These are phyloP conservation scores for Chorisops tibialis DNA, from an alignment of 2,888 invertebrate species.

Conservation along the genomic window DNA sequence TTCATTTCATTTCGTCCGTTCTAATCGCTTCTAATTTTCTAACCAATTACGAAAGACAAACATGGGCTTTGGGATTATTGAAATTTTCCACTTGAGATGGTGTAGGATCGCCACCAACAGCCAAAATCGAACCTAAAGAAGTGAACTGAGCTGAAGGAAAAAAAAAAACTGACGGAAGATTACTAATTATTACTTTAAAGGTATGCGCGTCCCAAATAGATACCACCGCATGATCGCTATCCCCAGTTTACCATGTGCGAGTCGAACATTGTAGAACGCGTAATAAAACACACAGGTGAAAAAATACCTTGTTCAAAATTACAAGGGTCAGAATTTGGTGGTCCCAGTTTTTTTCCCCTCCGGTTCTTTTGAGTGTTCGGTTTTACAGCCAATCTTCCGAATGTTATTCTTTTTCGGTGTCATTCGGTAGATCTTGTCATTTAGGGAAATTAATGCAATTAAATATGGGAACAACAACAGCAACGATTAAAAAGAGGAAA, in stretches of 20 bases:
- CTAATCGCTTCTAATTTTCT: conserved; percentile 4
- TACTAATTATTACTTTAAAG: conserved; percentile 20
- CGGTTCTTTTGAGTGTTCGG: too few relatives aligned
- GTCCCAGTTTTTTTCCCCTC: not conserved
- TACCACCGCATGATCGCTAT: not conserved
- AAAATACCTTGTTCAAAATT: conserved; percentile 1
- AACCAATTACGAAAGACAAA: conserved; percentile 16
- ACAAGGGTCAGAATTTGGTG: conserved; percentile 9
- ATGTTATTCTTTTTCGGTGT: too few relatives aligned
- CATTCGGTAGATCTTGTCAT: too few relatives aligned
- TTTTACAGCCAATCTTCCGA: too few relatives aligned
- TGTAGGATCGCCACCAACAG: too few relatives aligned
- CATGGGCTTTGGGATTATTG: conserved; percentile 4
- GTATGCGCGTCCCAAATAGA: not conserved
- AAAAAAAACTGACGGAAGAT: conserved; percentile 1
- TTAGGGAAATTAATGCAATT: too few relatives aligned
- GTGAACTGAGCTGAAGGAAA: not conserved
- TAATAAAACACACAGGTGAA: conserved; percentile 17
- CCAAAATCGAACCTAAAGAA: not conserved
- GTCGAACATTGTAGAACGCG: conserved; percentile 2
- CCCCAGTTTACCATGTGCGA: conserved; percentile 2
- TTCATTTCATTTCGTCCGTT: conserved; percentile 2
- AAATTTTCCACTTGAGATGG: not conserved
- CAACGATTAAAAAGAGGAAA: too few relatives aligned
- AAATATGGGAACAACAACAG: too few relatives aligned